Evolutionary conservation across 1,140 invertebrate species (phyloP), one percentile per base, ranked within the genome.

Genomic region (Thaumetopoea pityocampa): DNA sequence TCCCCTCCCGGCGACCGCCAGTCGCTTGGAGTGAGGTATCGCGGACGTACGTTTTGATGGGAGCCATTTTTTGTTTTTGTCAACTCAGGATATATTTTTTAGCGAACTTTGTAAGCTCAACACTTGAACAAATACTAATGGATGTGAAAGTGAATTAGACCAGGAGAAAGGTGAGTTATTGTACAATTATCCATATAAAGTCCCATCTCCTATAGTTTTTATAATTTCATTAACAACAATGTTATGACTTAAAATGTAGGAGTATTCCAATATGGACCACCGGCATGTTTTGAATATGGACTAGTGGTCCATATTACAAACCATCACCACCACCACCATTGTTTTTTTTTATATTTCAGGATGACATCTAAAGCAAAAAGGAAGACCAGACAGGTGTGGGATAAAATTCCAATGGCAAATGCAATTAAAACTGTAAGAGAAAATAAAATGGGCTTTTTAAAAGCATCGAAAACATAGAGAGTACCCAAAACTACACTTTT

Each of bases 251-350:
- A 3, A 50, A 46, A 45, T 41, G 29, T 47, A 43, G 47, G 43
- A 38, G 43, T 47, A 11, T 43, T 53, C 29, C 28, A 50, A 50
- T 50, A 54, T 49, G 36, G 46, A 53, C 51, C 40, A 40, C 30
- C 40, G 34, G 29, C 27, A 38, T 47, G 43, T 46, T 54, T 49
- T 54, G 14, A 44, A 53, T 44, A 42, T 52, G 50, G 43, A 52
- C 50, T 45, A 37, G 37, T 40, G 28, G 34, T 44, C 40, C 48
- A 51, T 42, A 43, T 37, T 24, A 44, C 22, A 6, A 24, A 24
- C 7, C n/a, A 9, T 16, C 9, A 30, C 14, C 2, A n/a, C n/a
- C n/a, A n/a, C n/a, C n/a, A n/a, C n/a, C n/a, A n/a, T 30, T 30
- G 9, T 16, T 30, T 42, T 38, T 32, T 27, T 53, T 30, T 34